A percentile compares a stretch with the other conserved stretches of the same genome.
Evolutionary conservation across 1,140 invertebrate species (phyloP).

Genomic region (Meloidogyne hapla): DNA sequence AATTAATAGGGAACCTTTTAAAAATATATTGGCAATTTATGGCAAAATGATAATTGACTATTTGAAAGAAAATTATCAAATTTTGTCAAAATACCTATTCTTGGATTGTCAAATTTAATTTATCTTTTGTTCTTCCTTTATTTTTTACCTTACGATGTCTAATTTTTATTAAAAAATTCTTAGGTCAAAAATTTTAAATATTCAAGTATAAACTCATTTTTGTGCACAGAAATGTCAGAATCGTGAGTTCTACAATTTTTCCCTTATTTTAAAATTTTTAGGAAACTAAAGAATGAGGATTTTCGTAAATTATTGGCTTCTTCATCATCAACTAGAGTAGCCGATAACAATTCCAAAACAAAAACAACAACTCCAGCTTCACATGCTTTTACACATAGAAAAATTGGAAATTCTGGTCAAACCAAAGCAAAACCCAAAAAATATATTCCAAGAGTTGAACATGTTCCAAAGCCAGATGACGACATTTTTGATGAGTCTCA

Average conservation of each 20-base stretch:
- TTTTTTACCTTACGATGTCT: no score
- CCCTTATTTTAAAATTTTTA: not conserved
- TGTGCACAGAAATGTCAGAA: not conserved
- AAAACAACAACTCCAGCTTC: conserved; percentile 23
- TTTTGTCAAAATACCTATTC: no score
- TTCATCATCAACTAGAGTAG: conserved; percentile 13
- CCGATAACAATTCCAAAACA: conserved; percentile 7
- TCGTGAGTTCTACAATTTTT: not conserved
- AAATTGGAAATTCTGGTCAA: conserved; percentile 32
- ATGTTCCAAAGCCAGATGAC: conserved; percentile 30
- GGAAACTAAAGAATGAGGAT: conserved; percentile 53
- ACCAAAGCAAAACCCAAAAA: conserved; percentile 33
- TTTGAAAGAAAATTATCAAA: no score
- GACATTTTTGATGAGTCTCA: conserved; percentile 53
- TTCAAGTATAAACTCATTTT: not conserved
- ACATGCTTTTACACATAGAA: conserved; percentile 44
- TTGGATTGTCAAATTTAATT: no score
- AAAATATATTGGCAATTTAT: no score
- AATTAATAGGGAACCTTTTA: no score
- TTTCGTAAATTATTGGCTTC: conserved; percentile 55
- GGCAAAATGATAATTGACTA: no score
- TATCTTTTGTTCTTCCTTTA: no score
- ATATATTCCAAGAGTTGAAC: conserved; percentile 36
- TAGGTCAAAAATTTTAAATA: no score
- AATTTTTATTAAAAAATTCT: no score